Evolutionary conservation across 2,113 vertebrate genomes (phyloP), one percentile per base, ranked within the genome.

Genomic region (Heloderma charlesbogerti): DNA sequence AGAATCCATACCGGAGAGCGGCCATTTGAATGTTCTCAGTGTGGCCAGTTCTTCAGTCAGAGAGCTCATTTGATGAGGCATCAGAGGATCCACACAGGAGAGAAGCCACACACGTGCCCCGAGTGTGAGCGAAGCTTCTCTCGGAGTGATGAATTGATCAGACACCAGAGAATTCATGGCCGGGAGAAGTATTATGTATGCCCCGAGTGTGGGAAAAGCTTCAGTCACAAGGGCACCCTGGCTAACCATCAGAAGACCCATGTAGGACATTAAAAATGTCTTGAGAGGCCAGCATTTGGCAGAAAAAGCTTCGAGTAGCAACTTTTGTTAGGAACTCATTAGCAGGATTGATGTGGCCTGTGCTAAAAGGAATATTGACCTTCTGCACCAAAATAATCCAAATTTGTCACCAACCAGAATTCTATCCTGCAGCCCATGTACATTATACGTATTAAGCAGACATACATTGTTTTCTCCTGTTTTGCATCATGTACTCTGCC

Each of bases 1-100:
- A 89, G 96, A 72, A 94, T 96, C 75, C 97, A 97, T 89, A 97
- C 97, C 0, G 96, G 96, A 20, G 96, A 97, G 71, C 97, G 97
- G 88, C 96, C 96, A 0, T 97, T 96, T 90, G 93, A 96, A 2
- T 97, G 97, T 89, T 94, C 96, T 81, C 96, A 97, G 93, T 97
- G 97, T 22, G 96, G 97, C 89, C 97, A 97, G 79, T 91, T 96
- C 18, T 97, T 97, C 54, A 95, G 96, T 54, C 97, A 97, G 72
- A 96, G 92, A 96, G 96, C 95, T 94, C 97, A 88, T 89, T 96
- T 91, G 97, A 89, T 82, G 69, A 69, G 88, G 4, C 96, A 97
- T 90, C 93, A 95, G 79, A 94, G 95, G 89, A 96, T 97, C 91
- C 96, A 97, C 80, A 96, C 95, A 0, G 95, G 96, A 1, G 96